These are phyloP conservation scores for Tachypleus tridentatus DNA, from an alignment of 1,140 invertebrate genomes.

Conservation along the genomic window DNA sequence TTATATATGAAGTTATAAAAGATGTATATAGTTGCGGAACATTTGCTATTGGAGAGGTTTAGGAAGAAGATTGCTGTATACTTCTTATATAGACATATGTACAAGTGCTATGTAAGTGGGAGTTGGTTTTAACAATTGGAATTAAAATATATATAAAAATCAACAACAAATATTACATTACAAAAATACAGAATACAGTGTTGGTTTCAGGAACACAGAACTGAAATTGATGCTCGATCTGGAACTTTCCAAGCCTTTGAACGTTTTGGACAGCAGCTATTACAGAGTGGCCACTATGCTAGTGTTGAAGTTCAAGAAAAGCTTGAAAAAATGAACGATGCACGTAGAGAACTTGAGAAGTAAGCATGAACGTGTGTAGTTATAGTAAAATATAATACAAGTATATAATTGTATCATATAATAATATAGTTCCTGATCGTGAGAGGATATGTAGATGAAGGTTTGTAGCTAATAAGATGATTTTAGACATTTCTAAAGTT, in stretches of 20 bases:
- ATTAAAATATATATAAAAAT: no score
- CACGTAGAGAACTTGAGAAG: slow-evolving; percentile 83
- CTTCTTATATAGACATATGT: background rate
- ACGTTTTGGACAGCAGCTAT: slow-evolving; percentile 89
- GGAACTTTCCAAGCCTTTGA: slow-evolving; percentile 97
- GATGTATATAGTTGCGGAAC: no score
- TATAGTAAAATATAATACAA: no score
- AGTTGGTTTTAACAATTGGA: no score
- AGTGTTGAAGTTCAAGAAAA: slow-evolving; percentile 91
- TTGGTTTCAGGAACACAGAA: slow-evolving; percentile 74
- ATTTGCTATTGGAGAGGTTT: no score
- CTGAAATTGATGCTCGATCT: slow-evolving; percentile 94
- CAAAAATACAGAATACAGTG: background rate
- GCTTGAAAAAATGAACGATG: slow-evolving; percentile 79
- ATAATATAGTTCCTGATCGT: no score
- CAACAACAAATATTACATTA: background rate
- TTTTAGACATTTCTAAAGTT: no score
- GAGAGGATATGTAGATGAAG: no score
- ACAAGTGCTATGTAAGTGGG: background rate
- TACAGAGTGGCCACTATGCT: slow-evolving; percentile 92
- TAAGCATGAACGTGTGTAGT: slow-evolving; percentile 29
- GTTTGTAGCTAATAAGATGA: no score
- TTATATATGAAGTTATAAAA: no score
- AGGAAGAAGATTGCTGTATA: no score
- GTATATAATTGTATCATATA: no score